These are phyloP conservation scores for Ceyx margarethae DNA, from an alignment of 2,113 vertebrate genomes.

Conservation along the genomic window DNA sequence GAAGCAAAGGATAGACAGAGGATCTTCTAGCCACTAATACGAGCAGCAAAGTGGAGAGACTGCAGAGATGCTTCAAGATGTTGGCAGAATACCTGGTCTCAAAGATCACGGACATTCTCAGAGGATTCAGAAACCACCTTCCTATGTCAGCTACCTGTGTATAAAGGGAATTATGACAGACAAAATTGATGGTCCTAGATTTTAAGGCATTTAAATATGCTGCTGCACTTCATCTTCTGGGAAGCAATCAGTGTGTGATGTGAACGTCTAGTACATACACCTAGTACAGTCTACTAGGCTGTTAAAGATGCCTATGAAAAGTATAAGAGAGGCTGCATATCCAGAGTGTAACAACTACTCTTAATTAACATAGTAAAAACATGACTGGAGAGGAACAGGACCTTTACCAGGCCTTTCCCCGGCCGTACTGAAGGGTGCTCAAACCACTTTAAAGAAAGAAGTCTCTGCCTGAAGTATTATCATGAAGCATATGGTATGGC, in stretches of 20 bases:
- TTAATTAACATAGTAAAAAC: neutral
- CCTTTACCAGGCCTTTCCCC: neutral
- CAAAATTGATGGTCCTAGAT: neutral
- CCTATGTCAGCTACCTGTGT: neutral
- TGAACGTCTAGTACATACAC: neutral
- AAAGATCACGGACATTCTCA: neutral
- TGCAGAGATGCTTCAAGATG: neutral
- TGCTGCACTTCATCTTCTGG: neutral
- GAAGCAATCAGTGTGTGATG: neutral
- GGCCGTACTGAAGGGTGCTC: neutral
- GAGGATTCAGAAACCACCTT: neutral
- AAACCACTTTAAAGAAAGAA: neutral
- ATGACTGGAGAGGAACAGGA: neutral
- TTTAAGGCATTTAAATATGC: neutral
- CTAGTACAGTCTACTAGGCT: neutral
- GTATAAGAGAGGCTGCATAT: neutral
- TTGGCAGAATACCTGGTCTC: neutral
- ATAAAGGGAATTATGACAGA: neutral
- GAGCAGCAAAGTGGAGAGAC: neutral
- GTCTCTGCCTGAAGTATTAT: neutral
- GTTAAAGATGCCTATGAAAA: neutral
- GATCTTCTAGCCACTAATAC: neutral
- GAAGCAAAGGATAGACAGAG: neutral
- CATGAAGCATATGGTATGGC: neutral
- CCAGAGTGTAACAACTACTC: neutral